These are phyloP conservation scores for Sebastes hubbsi DNA, from an alignment of 2,797 vertebrate genomes.

Conservation along the genomic window DNA sequence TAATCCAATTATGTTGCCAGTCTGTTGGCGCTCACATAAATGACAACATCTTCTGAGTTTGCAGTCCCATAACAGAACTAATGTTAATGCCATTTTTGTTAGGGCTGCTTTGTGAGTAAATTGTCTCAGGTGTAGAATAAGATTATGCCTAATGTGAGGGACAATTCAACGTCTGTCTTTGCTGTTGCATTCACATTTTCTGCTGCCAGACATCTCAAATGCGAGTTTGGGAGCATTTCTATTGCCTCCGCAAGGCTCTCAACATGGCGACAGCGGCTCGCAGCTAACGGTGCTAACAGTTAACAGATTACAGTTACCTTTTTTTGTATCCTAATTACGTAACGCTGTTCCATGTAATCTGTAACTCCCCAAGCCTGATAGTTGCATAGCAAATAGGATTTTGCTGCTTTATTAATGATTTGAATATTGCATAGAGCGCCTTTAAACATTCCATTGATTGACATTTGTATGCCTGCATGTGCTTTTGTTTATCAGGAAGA, in stretches of 20 bases:
- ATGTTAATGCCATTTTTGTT: constrained; percentile 7
- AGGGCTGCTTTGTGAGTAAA: constrained; percentile 16
- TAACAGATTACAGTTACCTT: no score
- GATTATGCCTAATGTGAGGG: constrained; percentile 22
- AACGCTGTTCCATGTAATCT: no score
- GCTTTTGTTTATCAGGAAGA: constrained; percentile 80
- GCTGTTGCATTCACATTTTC: neutral
- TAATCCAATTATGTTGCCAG: constrained; percentile 35
- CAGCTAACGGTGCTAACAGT: no score
- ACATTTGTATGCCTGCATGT: neutral
- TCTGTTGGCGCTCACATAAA: constrained; percentile 16
- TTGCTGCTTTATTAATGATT: no score
- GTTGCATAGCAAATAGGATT: no score
- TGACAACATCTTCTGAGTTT: neutral
- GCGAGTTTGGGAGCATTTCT: no score
- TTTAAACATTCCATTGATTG: neutral
- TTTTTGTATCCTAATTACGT: no score
- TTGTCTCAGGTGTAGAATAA: constrained; percentile 20
- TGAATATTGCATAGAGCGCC: no score
- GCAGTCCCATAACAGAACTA: constrained; percentile 11
- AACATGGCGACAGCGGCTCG: no score
- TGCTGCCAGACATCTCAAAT: no score
- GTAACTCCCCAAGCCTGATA: no score
- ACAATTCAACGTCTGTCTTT: constrained; percentile 15
- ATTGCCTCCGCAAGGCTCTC: no score